Base-by-base conservation (phyloP, 2,797 vertebrate genomes). In the Cetoscarus ocellatus region DNA sequence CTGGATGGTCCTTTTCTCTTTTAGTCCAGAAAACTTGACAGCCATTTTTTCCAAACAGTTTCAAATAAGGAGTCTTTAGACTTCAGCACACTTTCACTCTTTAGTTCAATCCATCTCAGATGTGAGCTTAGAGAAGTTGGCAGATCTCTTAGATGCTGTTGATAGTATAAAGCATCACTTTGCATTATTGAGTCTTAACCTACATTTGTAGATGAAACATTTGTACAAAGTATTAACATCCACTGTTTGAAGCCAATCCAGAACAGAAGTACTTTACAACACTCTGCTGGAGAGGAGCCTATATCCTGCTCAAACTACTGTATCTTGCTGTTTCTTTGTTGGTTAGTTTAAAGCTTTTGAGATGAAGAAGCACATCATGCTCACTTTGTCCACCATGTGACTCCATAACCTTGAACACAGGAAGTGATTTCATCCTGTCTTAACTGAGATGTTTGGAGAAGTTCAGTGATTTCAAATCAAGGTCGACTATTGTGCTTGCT, bases 371-470 rank as follows among this genome's bases (percentile, higher is more conserved):
- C 53, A 49, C 68, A 48, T 57, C 77, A 15, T 3, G 10, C 50
- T 58, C n/a, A 11, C 63, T 13, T 44, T 51, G 57, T 67, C 61
- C 69, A 14, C 52, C 62, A 1, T 3, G 47, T 51, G 51, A 45
- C 57, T 61, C 70, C 15, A 56, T 69, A 82, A 79, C 79, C 80
- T 81, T 77, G 55, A 86, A 62, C 58, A 36, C 57, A 49, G 71
- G 77, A 86, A 76, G 64, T 54, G 60, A 78, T 77, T 75, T 82
- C 35, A 39, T 65, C 60, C 53, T 51, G 34, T 50, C 77, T 75
- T 51, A 64, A 35, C 19, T 19, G 10, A 40, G 40, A 56, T 61
- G 34, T 75, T 72, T 40, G 17, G 60, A 27, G 38, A 76, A 76
- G 65, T 75, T 61, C 10, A 76, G 67, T 61, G 0, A 61, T 87